A percentile compares a stretch with the other conserved stretches of the same genome.
Evolutionary conservation across 2,113 vertebrate species (phyloP).

Genomic region (Carettochelys insculpta): DNA sequence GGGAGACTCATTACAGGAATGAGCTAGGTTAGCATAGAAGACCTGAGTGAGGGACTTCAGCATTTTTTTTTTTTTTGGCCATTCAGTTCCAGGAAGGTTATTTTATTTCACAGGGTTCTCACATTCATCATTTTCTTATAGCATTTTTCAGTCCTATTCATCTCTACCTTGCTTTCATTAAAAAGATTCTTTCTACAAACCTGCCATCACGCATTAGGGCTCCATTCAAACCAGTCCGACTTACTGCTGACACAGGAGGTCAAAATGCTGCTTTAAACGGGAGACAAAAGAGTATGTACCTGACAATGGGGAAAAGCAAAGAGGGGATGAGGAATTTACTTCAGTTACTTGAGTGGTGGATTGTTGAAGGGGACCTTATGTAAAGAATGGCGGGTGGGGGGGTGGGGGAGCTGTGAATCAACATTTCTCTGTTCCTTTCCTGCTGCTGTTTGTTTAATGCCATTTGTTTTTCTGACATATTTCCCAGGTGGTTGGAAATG

Average conservation of each 20-base stretch:
- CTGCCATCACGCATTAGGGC: neutral
- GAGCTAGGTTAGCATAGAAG: slow-evolving; percentile 14
- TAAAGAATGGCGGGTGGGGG: slow-evolving; percentile 54
- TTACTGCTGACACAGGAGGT: neutral
- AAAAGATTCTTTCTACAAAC: slow-evolving; percentile 33
- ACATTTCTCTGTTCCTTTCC: slow-evolving; percentile 29
- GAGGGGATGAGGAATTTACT: slow-evolving; percentile 41
- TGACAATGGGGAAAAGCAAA: neutral
- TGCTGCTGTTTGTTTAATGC: slow-evolving; percentile 61
- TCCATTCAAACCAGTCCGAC: slow-evolving; percentile 2
- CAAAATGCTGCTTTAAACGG: neutral
- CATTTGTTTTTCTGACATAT: slow-evolving; percentile 72
- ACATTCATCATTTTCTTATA: slow-evolving; percentile 3
- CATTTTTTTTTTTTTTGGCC: neutral
- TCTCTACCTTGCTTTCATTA: slow-evolving; percentile 14
- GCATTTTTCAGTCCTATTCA: slow-evolving; percentile 24
- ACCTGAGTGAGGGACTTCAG: slow-evolving; percentile 12
- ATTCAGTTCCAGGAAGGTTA: slow-evolving; percentile 25
- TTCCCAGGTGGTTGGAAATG: slow-evolving; percentile 60
- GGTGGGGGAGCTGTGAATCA: slow-evolving; percentile 64
- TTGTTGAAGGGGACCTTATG: slow-evolving; percentile 39
- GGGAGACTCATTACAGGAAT: neutral
- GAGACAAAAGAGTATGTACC: neutral
- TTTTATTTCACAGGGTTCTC: slow-evolving; percentile 16
- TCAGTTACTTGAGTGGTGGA: slow-evolving; percentile 20